Base-by-base conservation (phyloP, 2,113 vertebrate species). In the Eulemur rufifrons region DNA sequence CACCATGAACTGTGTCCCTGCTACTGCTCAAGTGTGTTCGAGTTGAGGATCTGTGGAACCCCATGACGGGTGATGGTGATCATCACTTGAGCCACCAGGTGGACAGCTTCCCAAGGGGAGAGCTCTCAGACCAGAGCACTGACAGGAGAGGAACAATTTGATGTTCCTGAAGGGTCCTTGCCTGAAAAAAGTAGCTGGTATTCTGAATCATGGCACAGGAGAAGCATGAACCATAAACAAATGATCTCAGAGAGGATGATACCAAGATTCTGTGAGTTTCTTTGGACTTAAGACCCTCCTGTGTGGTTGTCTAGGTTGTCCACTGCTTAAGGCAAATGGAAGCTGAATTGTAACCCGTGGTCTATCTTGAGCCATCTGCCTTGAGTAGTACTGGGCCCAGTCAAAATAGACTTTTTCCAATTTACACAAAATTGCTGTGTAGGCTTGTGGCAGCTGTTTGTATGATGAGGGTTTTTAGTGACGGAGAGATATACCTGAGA, bases 381-480 rank as follows among this genome's bases (percentile, higher is more conserved):
- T 2, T 5, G 54, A 52, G 27, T 17, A n/a, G 37, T 27, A 56
- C 64, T 17, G 0, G 23, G 37, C 66, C 37, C 23, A n/a, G 18
- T 52, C 25, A 50, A 37, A 80, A 64, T 1, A 5, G 21, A 56
- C 0, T 4, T 8, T 6, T 15, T 5, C n/a, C 9, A 15, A 14
- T 5, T 34, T 1, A 64, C 7, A 37, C 47, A 77, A 61, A 64
- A 32, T 27, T 64, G 37, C 37, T 1, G 1, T 15, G 15, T 1
- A 71, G 63, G 23, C n/a, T 5, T 1, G 8, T 4, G 6, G 32
- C 5, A 52, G 52, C 14, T 69, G 42, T 32, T 23, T 32, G 29
- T 18, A 5, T 2, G 2, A 6, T 0, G n/a, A 37, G 7, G 4
- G 34, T 15, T 50, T 56, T 61, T 34, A 8, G 42, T 0, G 17